These are phyloP conservation scores for Harpegnathos saltator DNA, from an alignment of 1,140 invertebrate species.

Conservation along the genomic window DNA sequence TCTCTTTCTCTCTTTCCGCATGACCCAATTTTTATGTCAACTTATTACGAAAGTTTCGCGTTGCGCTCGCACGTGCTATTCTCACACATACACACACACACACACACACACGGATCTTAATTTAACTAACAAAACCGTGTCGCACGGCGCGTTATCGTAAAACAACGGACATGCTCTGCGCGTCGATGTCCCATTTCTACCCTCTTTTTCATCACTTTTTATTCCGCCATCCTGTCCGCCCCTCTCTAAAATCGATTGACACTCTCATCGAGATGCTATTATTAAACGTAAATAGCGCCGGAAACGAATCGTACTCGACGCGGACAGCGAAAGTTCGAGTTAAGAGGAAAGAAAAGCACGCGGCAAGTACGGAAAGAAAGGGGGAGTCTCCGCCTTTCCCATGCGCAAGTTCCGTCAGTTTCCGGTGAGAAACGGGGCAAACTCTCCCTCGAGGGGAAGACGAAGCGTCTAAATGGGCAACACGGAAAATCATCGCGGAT, in stretches of 20 bases:
- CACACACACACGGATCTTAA: too few relatives aligned
- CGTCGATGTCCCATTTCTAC: too few relatives aligned
- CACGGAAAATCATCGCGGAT: constrained; percentile 44
- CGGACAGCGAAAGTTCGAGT: constrained; percentile 43
- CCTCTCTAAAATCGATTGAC: constrained; percentile 28
- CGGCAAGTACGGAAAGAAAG: background rate
- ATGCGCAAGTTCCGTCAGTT: constrained; percentile 42
- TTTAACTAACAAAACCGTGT: too few relatives aligned
- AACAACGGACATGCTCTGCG: too few relatives aligned
- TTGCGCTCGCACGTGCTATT: too few relatives aligned
- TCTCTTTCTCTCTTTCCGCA: too few relatives aligned
- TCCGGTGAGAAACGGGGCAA: background rate
- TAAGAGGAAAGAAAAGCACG: constrained; percentile 50
- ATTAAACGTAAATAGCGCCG: constrained; percentile 55
- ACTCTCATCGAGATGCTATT: constrained; percentile 49
- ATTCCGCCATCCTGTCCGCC: too few relatives aligned
- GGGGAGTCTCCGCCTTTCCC: constrained; percentile 16
- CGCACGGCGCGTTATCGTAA: too few relatives aligned
- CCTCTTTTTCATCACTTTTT: too few relatives aligned
- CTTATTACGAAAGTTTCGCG: too few relatives aligned
- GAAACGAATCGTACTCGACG: constrained; percentile 46
- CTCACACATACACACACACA: too few relatives aligned
- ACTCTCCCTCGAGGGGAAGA: constrained; percentile 11
- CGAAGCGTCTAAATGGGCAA: constrained; percentile 47
- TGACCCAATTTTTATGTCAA: too few relatives aligned